A percentile compares a stretch with the other conserved stretches of the same genome.
Evolutionary conservation across 2,797 vertebrate species (phyloP).

Genomic region (Clarias fuscus): DNA sequence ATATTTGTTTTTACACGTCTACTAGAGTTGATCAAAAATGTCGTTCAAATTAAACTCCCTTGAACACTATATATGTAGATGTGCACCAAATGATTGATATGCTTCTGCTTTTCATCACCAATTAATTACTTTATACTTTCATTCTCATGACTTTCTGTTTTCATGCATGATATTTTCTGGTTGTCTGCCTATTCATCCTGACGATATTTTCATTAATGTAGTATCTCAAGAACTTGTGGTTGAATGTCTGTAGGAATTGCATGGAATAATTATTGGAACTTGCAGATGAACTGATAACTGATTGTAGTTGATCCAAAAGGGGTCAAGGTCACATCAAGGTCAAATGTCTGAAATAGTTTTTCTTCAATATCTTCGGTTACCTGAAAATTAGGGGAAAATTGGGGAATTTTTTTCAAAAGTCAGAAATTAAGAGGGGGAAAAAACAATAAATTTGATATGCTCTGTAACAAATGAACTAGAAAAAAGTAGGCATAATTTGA

Average conservation of each 20-base stretch:
- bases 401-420: background rate
- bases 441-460: background rate
- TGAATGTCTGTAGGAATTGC: background rate
- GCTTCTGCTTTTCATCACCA: background rate
- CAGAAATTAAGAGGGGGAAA: background rate
- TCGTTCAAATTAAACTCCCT: background rate
- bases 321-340: background rate
- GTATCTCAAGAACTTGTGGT: background rate
- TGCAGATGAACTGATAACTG: background rate
- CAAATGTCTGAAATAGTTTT: background rate
- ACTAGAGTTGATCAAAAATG: background rate
- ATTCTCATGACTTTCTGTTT: background rate
- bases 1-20: background rate
- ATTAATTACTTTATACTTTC: background rate
- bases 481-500: background rate
- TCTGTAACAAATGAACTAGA: background rate
- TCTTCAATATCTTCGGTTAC: background rate
- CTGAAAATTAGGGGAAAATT: too few species aligned
- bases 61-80: background rate
- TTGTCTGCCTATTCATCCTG: too few species aligned
- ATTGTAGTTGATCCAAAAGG: background rate
- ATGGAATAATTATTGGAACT: background rate
- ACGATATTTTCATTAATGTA: background rate
- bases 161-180: background rate
- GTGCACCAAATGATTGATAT: background rate